A percentile compares a stretch with the other conserved stretches of the same genome.
phyloP scores from a whole-genome alignment of 2,113 vertebrate genomes.

The Megaptera novaeangliae region DNA sequence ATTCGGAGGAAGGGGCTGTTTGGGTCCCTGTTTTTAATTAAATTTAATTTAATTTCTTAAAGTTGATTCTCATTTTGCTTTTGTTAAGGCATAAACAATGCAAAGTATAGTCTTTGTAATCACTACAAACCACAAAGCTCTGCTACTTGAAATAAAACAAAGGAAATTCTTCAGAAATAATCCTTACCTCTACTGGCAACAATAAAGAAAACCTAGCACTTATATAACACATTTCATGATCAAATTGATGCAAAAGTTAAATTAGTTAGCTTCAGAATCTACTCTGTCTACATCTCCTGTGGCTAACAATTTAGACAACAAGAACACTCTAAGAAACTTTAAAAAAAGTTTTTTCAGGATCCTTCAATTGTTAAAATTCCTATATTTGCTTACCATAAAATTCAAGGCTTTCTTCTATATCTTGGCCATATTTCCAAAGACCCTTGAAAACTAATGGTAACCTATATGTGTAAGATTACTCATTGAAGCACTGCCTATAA shows the following conservation, averaged over 20 bases:
- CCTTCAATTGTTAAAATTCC: background rate
- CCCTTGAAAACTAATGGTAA: background rate
- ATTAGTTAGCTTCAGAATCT: background rate
- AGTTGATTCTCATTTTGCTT: conserved; percentile 56
- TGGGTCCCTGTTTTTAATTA: conserved; percentile 53
- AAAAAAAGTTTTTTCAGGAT: background rate
- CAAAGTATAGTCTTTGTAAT: conserved; percentile 47
- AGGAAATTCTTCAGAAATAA: conserved; percentile 26
- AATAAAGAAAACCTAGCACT: conserved; percentile 5
- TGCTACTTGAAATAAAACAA: conserved; percentile 60
- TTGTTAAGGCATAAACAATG: conserved; percentile 32
- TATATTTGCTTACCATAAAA: background rate
- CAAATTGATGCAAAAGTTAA: conserved; percentile 34
- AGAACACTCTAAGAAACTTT: background rate
- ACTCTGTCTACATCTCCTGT: background rate
- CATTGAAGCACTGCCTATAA: background rate
- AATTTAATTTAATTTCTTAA: conserved; percentile 41
- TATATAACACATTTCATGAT: background rate
- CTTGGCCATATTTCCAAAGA: background rate
- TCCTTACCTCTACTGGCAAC: conserved; percentile 23
- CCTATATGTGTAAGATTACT: background rate
- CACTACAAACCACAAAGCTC: conserved; percentile 36
- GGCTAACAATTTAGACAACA: background rate
- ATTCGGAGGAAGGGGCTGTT: background rate
- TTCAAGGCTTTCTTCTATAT: conserved; percentile 9